A percentile compares a stretch with the other conserved stretches of the same genome.
These are phyloP conservation scores for Rhabdophis nuchalis DNA, from an alignment of 2,797 vertebrate genomes.

Conservation along the genomic window DNA sequence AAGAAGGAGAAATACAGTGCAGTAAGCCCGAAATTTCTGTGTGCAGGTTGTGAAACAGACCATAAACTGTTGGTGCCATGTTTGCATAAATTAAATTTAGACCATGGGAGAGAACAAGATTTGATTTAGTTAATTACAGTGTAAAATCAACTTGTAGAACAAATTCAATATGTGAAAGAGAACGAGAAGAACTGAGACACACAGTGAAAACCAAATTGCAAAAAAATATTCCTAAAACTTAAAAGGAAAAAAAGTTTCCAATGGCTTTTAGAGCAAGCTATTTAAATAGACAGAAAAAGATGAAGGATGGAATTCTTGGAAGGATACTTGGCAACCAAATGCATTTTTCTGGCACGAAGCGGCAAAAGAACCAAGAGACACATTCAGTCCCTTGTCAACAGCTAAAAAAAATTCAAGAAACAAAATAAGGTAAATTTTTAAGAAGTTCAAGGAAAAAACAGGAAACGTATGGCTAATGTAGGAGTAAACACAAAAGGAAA, in stretches of 20 bases:
- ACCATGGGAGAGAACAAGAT: not conserved
- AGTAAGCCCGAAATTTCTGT: not conserved
- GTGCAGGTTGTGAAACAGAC: not conserved
- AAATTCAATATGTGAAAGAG: not conserved
- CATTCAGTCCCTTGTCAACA: not conserved
- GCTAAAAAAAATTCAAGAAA: not conserved
- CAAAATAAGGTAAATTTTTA: not conserved
- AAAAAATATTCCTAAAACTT: not conserved
- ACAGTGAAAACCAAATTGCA: not conserved
- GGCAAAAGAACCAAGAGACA: not conserved
- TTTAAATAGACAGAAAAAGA: not conserved
- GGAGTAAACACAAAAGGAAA: not conserved
- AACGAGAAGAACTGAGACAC: not conserved
- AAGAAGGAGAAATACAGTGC: not conserved
- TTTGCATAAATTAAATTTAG: not conserved
- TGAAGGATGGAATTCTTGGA: not conserved
- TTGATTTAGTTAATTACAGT: not conserved
- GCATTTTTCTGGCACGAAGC: not conserved
- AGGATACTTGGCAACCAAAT: not conserved
- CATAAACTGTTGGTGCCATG: not conserved
- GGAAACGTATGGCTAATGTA: not conserved
- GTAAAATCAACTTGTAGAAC: not conserved
- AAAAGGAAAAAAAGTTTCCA: not conserved
- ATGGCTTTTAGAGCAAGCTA: not conserved
- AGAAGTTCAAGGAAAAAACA: not conserved